Base-by-base conservation (phyloP, 2,113 vertebrate species). In the Cephalopholis sonnerati region DNA sequence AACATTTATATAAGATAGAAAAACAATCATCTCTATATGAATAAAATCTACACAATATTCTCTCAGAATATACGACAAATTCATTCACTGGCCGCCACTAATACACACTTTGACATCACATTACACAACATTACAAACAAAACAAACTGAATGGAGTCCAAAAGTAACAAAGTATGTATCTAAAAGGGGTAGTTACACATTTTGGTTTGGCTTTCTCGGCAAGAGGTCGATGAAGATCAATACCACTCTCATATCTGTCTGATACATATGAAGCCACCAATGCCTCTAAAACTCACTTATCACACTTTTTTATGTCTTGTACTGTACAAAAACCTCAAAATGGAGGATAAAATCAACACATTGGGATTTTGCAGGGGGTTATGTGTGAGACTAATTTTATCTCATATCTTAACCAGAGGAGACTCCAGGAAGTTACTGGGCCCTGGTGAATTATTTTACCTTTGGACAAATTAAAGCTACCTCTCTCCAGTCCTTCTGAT, bases 31-130 rank as follows among this genome's bases (percentile, higher is more conserved):
- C 39, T 55, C 5, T 0, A 13, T 2, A 0, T 62, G 3, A 22
- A 59, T 68, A 44, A 79, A 27, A 61, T 61, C 20, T 63, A 25
- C 69, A 44, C 55, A 82, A 22, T 58, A 58, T 46, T 25, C 5
- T 20, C 57, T 59, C 13, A 68, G 8, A 67, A 4, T 48, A 54
- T 2, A 71, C 57, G 36, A 24, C 25, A 55, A 39, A 53, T n/a
- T 7, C 12, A 25, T 20, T 20, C 13, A 55, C 9, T 58, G 29
- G 3, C 50, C 44, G 4, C 22, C 68, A 80, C 48, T 63, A 50
- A 3, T 5, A 29, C 12, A 64, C 32, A 82, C 39, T 5, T 57
- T 4, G 32, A 36, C 32, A 36, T 36, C n/a, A 57, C 50, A 64
- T 44, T 32, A 63, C 24, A 66, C n/a, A 17, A 46, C 13, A 48